phyloP scores from a whole-genome alignment of 2,888 invertebrate genomes.

The Phyllotreta cruciferae region DNA sequence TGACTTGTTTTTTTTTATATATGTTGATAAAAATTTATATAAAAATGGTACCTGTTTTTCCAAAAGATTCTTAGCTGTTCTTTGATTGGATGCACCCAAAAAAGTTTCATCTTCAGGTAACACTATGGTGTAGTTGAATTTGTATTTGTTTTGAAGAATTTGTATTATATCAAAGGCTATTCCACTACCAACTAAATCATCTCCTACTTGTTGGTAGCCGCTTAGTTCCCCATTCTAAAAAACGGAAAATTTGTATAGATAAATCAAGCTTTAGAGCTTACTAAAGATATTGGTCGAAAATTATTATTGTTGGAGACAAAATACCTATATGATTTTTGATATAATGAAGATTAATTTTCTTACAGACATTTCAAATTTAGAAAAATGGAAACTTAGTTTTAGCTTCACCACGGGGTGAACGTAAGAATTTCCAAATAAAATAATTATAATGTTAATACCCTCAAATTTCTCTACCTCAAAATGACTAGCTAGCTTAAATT shows the following conservation, averaged over 20 bases:
- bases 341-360: too few relatives aligned
- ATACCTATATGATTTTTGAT: too few relatives aligned
- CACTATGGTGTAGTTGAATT: conserved; percentile 77
- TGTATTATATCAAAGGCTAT: conserved; percentile 76
- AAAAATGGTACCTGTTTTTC: conserved; percentile 37
- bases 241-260: neutral
- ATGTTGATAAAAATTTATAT: too few relatives aligned
- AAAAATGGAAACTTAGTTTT: too few relatives aligned
- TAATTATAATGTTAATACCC: too few relatives aligned
- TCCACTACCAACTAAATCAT: conserved; percentile 68
- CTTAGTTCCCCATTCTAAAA: conserved; percentile 71
- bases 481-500: too few relatives aligned
- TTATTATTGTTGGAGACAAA: neutral
- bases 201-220: conserved; percentile 64
- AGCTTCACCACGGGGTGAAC: too few relatives aligned
- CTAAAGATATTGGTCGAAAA: too few relatives aligned
- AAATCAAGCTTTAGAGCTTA: neutral
- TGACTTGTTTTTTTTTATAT: too few relatives aligned
- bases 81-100: conserved; percentile 65
- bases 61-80: conserved; percentile 72
- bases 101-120: conserved; percentile 65
- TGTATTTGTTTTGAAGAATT: conserved; percentile 71
- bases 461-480: too few relatives aligned
- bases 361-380: too few relatives aligned
- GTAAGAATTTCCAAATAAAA: too few relatives aligned